A percentile compares a stretch with the other conserved stretches of the same genome.
phyloP scores from a whole-genome alignment of 2,888 invertebrate species.

The Augochlorella aurata region DNA sequence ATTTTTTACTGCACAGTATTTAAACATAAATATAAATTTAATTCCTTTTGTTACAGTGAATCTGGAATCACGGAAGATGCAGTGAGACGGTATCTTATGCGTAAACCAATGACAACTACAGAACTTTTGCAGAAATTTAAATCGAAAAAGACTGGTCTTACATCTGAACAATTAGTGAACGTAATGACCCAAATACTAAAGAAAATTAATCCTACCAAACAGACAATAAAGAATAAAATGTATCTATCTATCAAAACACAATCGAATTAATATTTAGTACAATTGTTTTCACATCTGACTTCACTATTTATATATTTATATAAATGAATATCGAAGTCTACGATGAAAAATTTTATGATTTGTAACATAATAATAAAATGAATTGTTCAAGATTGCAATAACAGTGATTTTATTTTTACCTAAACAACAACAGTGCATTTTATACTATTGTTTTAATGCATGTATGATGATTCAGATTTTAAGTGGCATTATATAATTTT shows the following conservation, averaged over 20 bases:
- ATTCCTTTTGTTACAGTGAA: constrained; percentile 84
- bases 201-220: constrained; percentile 95
- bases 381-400: neutral
- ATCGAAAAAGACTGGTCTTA: constrained; percentile 94
- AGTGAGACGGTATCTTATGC: constrained; percentile 95
- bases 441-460: too few species aligned
- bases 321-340: neutral
- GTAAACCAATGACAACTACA: constrained; percentile 99
- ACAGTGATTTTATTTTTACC: neutral
- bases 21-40: neutral
- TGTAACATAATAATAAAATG: constrained; percentile 22
- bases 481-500: too few species aligned
- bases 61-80: constrained; percentile 97
- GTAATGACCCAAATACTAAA: constrained; percentile 97
- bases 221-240: constrained; percentile 96
- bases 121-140: constrained; percentile 97
- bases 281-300: constrained; percentile 18
- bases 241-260: constrained; percentile 92
- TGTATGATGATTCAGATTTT: too few species aligned
- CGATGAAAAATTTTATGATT: neutral
- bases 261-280: constrained; percentile 61
- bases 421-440: too few species aligned
- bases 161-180: constrained; percentile 94
- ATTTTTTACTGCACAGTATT: neutral
- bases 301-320: neutral